Base-by-base conservation (phyloP, 2,113 vertebrate genomes). In the Papio anubis region DNA sequence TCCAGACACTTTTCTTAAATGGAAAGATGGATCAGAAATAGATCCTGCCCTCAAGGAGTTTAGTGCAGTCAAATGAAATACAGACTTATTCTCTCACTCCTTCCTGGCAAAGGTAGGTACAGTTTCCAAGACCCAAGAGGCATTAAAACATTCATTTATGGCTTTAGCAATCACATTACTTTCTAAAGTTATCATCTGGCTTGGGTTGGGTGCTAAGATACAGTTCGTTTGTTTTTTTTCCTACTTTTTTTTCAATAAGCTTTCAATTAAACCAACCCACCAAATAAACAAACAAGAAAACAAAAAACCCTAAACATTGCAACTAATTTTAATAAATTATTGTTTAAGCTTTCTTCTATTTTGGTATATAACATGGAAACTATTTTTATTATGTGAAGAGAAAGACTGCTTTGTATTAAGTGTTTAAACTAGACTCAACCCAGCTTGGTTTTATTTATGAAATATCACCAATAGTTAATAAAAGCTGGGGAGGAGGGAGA, bases 311-410 rank as follows among this genome's bases (percentile, higher is more conserved):
- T 64, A 95, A 94, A 84, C 17, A 20, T 94, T 95, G 91, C 11
- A 97, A 97, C 70, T 91, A 85, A 97, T 93, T 97, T 95, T 96
- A 98, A 96, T 97, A 96, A 98, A 96, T 97, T 96, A 97, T 94
- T 89, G 61, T 73, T 94, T 94, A 93, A 90, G 11, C 6, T 78
- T 95, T 97, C 59, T 96, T 88, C 85, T 92, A 82, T 78, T 96
- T 96, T 95, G 88, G 93, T 61, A 93, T 35, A 78, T 61, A 79
- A 64, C 20, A 82, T 93, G 93, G 93, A 96, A 96, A 81, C 32
- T 9, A 38, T 93, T 94, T 94, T 93, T 73, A 95, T 96, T 88
- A 79, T 83, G 50, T 88, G 55, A 73, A 82, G 30, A 89, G n/a
- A 94, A 97, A 96, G 92, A 50, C 45, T 59, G 66, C 88, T 96